Percentiles rank a stretch among this genome's conserved stretches.
These are phyloP conservation scores for Alosa alosa DNA, from an alignment of 2,113 vertebrate genomes.

Conservation along the genomic window DNA sequence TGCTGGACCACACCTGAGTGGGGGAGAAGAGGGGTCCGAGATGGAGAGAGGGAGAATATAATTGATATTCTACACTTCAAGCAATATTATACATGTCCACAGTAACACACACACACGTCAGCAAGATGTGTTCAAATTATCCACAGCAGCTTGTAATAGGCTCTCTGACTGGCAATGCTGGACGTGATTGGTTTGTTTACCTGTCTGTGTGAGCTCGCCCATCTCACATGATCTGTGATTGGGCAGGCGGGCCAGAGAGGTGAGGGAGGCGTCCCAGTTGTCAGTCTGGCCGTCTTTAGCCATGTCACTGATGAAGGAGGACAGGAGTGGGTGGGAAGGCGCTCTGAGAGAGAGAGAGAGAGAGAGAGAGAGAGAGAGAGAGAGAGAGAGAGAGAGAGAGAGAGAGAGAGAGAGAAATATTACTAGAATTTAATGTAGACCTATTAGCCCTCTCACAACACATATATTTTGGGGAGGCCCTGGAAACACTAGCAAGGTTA, in stretches of 20 bases:
- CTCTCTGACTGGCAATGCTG: background rate
- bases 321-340: constrained; percentile 86
- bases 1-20: constrained; percentile 91
- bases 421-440: too few species aligned
- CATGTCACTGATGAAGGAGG: constrained; percentile 87
- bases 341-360: constrained; percentile 66
- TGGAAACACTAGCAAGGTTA: too few species aligned
- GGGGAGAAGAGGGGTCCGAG: background rate
- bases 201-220: constrained; percentile 96
- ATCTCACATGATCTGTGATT: constrained; percentile 88
- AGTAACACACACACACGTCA: too few species aligned
- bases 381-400: background rate
- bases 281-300: constrained; percentile 70
- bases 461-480: too few species aligned
- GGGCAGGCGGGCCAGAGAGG: constrained; percentile 85
- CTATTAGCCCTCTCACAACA: too few species aligned
- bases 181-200: constrained; percentile 57
- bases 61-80: too few species aligned
- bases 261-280: constrained; percentile 83
- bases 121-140: too few species aligned
- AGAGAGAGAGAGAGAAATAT: too few species aligned
- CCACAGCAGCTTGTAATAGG: too few species aligned
- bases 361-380: constrained; percentile 3
- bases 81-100: too few species aligned
- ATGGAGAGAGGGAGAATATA: background rate